A percentile compares a stretch with the other conserved stretches of the same genome.
phyloP scores from a whole-genome alignment of 2,113 vertebrate genomes.

The Alligator mississippiensis region DNA sequence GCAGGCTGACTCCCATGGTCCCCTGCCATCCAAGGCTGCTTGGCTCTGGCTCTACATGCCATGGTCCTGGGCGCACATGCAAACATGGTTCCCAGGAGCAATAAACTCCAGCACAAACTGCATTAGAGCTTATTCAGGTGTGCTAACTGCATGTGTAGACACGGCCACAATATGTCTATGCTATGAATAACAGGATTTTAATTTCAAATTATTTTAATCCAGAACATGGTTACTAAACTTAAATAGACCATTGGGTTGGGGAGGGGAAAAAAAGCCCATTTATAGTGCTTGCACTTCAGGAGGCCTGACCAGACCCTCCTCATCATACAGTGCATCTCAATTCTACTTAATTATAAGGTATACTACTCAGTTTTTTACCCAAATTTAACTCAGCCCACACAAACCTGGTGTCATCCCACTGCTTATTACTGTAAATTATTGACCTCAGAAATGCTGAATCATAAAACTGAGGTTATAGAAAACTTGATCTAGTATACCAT shows the following conservation, averaged over 20 bases:
- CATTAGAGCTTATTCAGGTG: too few species aligned
- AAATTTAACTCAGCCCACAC: slow-evolving; percentile 24
- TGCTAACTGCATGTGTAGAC: background rate
- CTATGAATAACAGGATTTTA: background rate
- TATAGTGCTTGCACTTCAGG: background rate
- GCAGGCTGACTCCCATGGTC: too few species aligned
- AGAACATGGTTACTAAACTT: background rate
- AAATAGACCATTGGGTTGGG: background rate
- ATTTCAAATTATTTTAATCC: background rate
- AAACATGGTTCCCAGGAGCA: too few species aligned
- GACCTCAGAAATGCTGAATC: slow-evolving; percentile 48
- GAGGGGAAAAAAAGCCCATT: background rate
- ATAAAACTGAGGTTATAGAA: slow-evolving; percentile 27
- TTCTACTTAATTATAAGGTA: slow-evolving; percentile 25
- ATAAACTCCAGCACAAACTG: too few species aligned
- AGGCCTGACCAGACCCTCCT: slow-evolving; percentile 17
- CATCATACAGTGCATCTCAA: background rate
- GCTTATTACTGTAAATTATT: slow-evolving; percentile 42
- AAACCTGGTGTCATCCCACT: slow-evolving; percentile 27
- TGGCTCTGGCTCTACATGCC: too few species aligned
- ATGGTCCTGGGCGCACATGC: too few species aligned
- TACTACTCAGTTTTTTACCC: background rate
- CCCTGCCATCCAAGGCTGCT: too few species aligned
- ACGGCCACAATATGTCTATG: background rate
- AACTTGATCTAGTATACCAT: background rate